A percentile compares a stretch with the other conserved stretches of the same genome.
Conservation (phyloP, 2,888 invertebrate genomes). For the Macrophya alboannulata region DNA sequence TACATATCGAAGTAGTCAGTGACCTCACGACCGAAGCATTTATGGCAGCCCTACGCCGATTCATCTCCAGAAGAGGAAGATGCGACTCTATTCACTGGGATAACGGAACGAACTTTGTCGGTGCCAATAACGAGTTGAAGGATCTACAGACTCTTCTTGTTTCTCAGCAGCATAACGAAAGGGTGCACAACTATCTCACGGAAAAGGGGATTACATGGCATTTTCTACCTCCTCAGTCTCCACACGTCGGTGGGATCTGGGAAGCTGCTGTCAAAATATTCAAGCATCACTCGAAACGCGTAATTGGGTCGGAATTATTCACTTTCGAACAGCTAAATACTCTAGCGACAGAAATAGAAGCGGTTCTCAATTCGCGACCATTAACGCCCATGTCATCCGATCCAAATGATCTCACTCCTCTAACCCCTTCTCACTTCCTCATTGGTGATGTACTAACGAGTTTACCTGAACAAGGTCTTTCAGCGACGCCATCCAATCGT, state of each 20-base stretch:
- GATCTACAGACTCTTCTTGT: conserved; percentile 29
- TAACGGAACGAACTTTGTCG: conserved; percentile 53
- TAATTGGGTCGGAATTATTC: conserved; percentile 58
- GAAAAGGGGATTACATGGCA: conserved; percentile 64
- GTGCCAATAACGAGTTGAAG: conserved; percentile 45
- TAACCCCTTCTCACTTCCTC: conserved; percentile 60
- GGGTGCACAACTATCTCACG: neutral
- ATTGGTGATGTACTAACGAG: conserved; percentile 59
- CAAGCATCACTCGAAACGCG: conserved; percentile 63
- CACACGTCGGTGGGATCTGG: conserved; percentile 68
- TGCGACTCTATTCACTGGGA: conserved; percentile 52
- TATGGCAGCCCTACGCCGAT: conserved; percentile 59
- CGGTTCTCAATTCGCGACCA: conserved; percentile 59
- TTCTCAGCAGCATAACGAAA: conserved; percentile 10
- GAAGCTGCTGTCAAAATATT: conserved; percentile 66
- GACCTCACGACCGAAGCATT: conserved; percentile 62
- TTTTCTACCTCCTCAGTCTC: conserved; percentile 66
- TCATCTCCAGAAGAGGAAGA: conserved; percentile 60
- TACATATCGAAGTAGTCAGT: conserved; percentile 67
- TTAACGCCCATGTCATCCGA: conserved; percentile 57
- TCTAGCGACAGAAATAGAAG: conserved; percentile 57
- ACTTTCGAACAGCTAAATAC: conserved; percentile 64
- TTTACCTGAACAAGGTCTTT: conserved; percentile 51
- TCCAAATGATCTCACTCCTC: conserved; percentile 56
- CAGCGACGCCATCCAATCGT: conserved; percentile 51